Base-by-base conservation (phyloP, 1,140 invertebrate species). In the Steinernema khuongi region DNA sequence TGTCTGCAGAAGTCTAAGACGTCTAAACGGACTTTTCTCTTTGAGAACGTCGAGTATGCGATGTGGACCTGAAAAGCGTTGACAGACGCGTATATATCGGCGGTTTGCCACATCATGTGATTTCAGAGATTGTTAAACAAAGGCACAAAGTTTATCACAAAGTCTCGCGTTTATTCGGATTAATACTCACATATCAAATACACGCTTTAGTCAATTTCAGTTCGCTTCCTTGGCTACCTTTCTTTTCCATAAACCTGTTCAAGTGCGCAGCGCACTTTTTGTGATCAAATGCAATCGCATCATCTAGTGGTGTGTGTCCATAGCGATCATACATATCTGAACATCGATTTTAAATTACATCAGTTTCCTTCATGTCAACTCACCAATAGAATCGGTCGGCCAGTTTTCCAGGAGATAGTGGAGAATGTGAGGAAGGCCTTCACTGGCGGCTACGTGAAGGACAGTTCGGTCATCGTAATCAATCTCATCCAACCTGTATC, bases 391-490 rank as follows among this genome's bases (percentile, higher is more conserved):
- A 26, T 18, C 67, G 74, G 22, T 32, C 11, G 72, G 30, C 76
- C 93, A 85, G 0, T 91, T 91, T 90, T 95, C 94, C 22, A 79
- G 50, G 0, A 79, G 67, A 31, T 76, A 79, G 60, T 79, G 66
- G 22, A 79, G 41, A 36, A 70, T 72, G 41, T 60, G 67, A 22
- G 69, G 41, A 70, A 86, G 85, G 7, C 85, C 86, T 72, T 87
- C 86, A 4, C 84, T 80, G 17, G 85, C 80, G 4, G 86, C 86
- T n/a, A 87, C 71, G 73, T 87, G 87, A 30, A 87, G 77, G 0
- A 85, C 86, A 41, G 86, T 87, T 18, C 87, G 82, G 92, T 92
- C 91, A 95, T 92, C 11, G 93, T 94, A 41, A 92, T 93, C 31
- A 95, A 86, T 76, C 91, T 91, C 84, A 93, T 93, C 82, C 93